Evolutionary conservation across 2,888 invertebrate genomes (phyloP), one percentile per base, ranked within the genome.

Genomic region (Agonopterix arenella): DNA sequence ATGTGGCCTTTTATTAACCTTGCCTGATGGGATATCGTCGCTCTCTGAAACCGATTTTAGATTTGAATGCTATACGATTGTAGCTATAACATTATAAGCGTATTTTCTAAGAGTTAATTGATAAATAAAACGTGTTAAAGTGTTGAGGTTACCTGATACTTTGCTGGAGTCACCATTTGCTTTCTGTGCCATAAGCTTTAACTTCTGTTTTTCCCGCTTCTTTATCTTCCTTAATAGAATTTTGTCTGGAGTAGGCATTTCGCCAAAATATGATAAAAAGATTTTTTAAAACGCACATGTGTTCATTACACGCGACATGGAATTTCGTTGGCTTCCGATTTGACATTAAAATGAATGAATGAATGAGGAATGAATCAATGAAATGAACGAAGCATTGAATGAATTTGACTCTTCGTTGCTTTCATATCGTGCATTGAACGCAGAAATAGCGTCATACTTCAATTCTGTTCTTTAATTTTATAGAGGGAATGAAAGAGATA

Each of bases 211-310:
- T 62, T 95, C 95, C 0, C 93, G 90, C 66, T 95, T 95, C 57
- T 93, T 95, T 37, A 95, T 94, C 81, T 95, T 95, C 50, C 93
- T 89, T 91, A 94, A 91, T 18, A 95, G 81, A 47, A 95, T 90
- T 80, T 93, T 94, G 56, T 95, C 94, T 50, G 91, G 92, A 1
- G 92, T 84, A 45, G 92, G 91, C 92, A 93, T 93, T 63, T 53
- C 69, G 28, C 28, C 28, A 28, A 28, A 28, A 28, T 28, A 28
- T 7, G 28, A 28, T 28, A 5, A 28, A 5, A 28, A 5, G 28
- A 28, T 28, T 28, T 28, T 7, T 28, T 28, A 28, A 28, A 28
- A 28, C 7, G 28, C 28, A 28, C 40, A 40, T 40, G 40, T n/a
- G 10, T 4, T 9, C 9, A 40, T 40, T 9, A 40, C 40, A 40